A percentile compares a stretch with the other conserved stretches of the same genome.
These are phyloP conservation scores for Protonemura montana DNA, from an alignment of 2,888 invertebrate species.

Conservation along the genomic window DNA sequence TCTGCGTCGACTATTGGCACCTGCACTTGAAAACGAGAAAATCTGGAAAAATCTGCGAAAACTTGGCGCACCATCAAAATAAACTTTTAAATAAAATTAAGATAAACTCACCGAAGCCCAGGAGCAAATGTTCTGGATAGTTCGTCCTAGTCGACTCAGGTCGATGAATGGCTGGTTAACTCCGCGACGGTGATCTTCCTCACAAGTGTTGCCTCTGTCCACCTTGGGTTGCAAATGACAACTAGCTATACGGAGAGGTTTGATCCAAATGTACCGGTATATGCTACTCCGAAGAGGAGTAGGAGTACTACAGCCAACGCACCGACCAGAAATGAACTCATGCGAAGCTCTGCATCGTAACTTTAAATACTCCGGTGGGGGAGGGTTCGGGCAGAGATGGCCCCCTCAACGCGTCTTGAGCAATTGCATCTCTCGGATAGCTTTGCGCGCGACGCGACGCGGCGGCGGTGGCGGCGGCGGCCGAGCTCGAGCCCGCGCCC, in stretches of 20 bases:
- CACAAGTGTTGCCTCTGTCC: constrained; percentile 29
- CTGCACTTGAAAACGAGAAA: constrained; percentile 16
- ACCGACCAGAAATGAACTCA: constrained; percentile 68
- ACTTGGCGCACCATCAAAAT: background rate
- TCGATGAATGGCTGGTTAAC: constrained; percentile 38
- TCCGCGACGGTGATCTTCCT: constrained; percentile 22
- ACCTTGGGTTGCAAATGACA: constrained; percentile 32
- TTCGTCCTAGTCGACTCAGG: constrained; percentile 36
- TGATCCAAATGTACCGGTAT: constrained; percentile 38
- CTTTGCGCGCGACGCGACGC: constrained; percentile 61
- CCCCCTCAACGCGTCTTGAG: constrained; percentile 66
- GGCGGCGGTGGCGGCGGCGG: constrained; percentile 57
- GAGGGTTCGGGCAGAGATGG: constrained; percentile 66
- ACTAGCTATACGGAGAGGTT: constrained; percentile 19
- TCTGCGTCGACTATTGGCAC: background rate
- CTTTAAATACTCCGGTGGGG: constrained; percentile 69
- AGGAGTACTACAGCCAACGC: constrained; percentile 53
- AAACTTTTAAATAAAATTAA: background rate
- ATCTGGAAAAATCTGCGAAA: background rate
- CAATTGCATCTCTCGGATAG: constrained; percentile 57
- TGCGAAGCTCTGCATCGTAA: constrained; percentile 66
- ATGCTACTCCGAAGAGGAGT: constrained; percentile 31
- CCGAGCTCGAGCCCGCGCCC: constrained; percentile 53
- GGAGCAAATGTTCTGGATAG: constrained; percentile 32
- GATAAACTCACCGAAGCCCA: constrained; percentile 35